Evolutionary conservation across 2,888 invertebrate genomes (phyloP), one percentile per base, ranked within the genome.

Genomic region (Timandra comae): DNA sequence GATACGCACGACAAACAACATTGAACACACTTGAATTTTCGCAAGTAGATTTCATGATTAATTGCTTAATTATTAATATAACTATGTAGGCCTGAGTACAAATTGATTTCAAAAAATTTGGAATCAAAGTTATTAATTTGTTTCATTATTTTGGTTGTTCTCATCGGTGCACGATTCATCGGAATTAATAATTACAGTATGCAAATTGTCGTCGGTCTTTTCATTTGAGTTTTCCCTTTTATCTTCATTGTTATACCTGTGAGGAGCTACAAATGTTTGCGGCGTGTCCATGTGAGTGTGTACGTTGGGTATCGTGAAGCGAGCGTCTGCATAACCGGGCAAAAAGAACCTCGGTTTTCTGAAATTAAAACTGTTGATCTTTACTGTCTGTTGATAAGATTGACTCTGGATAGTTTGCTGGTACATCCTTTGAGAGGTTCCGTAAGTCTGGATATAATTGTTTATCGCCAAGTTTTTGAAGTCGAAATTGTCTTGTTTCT

Each of bases 401-500:
- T 60, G 56, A 20, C 47, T 56, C 19, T 41, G 52, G 12, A 39
- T 49, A 3, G 44, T n/a, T 27, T 56, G 49, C 28, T 47, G 46
- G 29, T 52, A 63, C 26, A 52, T 35, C 20, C 58, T 52, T 35
- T 54, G 56, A n/a, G 33, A 29, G 35, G 56, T 49, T 2, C 59
- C 20, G 52, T 54, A 71, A 8, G 48, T 56, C 29, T 62, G 50
- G 20, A 49, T 51, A 38, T 52, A 63, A 43, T 61, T 66, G 41
- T 69, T 59, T 7, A 75, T 73, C 6, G 61, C 63, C 30, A 73
- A 54, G 34, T 73, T 71, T 48, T 74, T 73, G 8, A 73, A 70
- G 24, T 77, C 61, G 40, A 70, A 75, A 28, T 67, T 72, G 30
- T 64, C 60, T 33, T 56, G 50, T 45, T 63, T 68, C 1, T 26